A percentile compares a stretch with the other conserved stretches of the same genome.
Evolutionary conservation across 2,888 invertebrate species (phyloP).

Genomic region (Lasioglossum marginatum): DNA sequence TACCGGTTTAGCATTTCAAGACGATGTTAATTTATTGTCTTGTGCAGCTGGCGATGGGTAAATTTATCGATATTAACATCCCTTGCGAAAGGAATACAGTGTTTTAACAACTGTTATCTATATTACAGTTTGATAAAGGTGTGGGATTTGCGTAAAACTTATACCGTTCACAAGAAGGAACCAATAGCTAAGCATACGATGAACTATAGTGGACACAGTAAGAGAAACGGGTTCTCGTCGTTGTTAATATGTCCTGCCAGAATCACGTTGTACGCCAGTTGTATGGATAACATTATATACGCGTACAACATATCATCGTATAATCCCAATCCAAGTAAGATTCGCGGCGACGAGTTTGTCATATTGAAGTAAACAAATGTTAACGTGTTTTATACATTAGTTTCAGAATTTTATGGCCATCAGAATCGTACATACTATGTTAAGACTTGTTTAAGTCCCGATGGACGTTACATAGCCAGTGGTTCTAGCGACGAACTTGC

Average conservation of each 20-base stretch:
- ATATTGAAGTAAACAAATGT: conserved; percentile 7
- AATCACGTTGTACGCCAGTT: conserved; percentile 92
- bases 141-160: conserved; percentile 95
- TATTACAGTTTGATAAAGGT: conserved; percentile 89
- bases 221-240: conserved; percentile 91
- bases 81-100: not conserved
- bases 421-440: conserved; percentile 93
- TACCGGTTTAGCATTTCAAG: conserved; percentile 93
- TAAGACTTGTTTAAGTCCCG: conserved; percentile 92
- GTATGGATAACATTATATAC: conserved; percentile 94
- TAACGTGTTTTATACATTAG: conserved; percentile 70
- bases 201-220: conserved; percentile 90
- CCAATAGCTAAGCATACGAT: conserved; percentile 90
- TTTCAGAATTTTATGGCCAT: conserved; percentile 87
- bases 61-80: conserved; percentile 24
- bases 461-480: conserved; percentile 92
- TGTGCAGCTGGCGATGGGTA: conserved; percentile 95
- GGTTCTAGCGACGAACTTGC: conserved; percentile 95
- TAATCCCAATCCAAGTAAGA: conserved; percentile 87
- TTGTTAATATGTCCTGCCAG: conserved; percentile 90
- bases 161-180: conserved; percentile 88
- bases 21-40: conserved; percentile 91
- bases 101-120: conserved; percentile 23
- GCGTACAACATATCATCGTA: conserved; percentile 92
- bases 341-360: not conserved